Evolutionary conservation across 2,888 invertebrate genomes (phyloP).

Genomic region (Mechanitis mazaeus): DNA sequence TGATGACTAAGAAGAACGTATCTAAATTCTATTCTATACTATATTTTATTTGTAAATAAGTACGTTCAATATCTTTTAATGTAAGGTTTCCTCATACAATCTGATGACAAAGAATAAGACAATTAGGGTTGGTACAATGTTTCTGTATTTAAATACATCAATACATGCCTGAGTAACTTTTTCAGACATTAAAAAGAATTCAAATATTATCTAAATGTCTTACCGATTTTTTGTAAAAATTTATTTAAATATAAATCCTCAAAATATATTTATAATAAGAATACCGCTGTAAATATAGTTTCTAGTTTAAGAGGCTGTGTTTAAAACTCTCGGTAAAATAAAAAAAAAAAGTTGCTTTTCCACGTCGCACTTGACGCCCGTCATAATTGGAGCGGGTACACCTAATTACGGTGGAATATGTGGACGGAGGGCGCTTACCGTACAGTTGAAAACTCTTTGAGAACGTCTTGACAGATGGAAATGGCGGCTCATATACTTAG

Average conservation of each 20-base stretch:
- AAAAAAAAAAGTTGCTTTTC: slow-evolving; percentile 11
- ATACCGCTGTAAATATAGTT: not conserved
- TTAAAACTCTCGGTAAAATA: not conserved
- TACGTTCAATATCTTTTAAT: not conserved
- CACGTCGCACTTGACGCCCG: slow-evolving; percentile 10
- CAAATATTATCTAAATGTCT: no score
- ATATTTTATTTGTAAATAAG: not conserved
- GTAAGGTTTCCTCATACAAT: no score
- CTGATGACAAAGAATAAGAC: no score
- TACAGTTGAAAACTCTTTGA: slow-evolving; percentile 28
- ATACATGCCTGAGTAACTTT: no score
- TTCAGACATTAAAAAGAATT: no score
- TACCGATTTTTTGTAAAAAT: no score
- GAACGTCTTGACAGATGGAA: slow-evolving; percentile 29
- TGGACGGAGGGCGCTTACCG: slow-evolving; percentile 18
- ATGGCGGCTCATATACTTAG: slow-evolving; percentile 20
- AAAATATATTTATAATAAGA: not conserved
- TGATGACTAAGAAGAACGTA: not conserved
- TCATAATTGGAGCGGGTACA: slow-evolving; percentile 34
- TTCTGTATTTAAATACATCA: no score
- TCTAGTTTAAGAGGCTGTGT: slow-evolving; percentile 2
- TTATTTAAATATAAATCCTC: not conserved
- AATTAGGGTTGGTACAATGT: no score
- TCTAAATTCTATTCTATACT: not conserved
- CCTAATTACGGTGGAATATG: slow-evolving; percentile 36